These are phyloP conservation scores for Synergus umbraculus DNA, from an alignment of 2,888 invertebrate genomes.

Conservation along the genomic window DNA sequence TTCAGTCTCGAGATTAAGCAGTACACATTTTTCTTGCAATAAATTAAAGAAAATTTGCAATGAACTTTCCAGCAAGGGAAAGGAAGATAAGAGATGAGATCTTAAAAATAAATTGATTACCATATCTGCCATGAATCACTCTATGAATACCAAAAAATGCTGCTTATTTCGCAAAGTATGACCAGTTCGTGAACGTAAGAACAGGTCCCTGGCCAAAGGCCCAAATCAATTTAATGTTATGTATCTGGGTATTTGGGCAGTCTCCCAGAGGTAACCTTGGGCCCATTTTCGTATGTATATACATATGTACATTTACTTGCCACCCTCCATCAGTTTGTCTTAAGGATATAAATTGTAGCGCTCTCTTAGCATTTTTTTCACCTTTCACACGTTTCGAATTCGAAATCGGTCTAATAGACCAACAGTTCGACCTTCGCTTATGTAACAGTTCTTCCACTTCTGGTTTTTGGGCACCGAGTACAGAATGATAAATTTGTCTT, in stretches of 20 bases:
- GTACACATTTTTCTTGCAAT: too few species aligned
- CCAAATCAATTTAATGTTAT: constrained; percentile 66
- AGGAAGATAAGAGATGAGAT: constrained; percentile 7
- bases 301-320: constrained; percentile 22
- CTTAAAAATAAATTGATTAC: background rate
- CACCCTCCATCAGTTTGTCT: constrained; percentile 17
- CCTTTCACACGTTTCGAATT: constrained; percentile 27
- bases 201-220: constrained; percentile 14
- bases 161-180: constrained; percentile 35
- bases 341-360: constrained; percentile 3
- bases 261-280: constrained; percentile 72
- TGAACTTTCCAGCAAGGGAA: background rate
- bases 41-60: background rate
- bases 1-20: too few species aligned
- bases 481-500: constrained; percentile 10
- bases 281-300: constrained; percentile 61
- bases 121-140: constrained; percentile 2
- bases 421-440: background rate
- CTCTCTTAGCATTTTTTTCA: constrained; percentile 10
- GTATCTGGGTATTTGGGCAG: constrained; percentile 73
- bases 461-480: background rate
- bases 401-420: constrained; percentile 4
- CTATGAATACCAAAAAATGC: constrained; percentile 4
- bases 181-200: constrained; percentile 16
- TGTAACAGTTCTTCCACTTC: constrained; percentile 25